Base-by-base conservation (phyloP, 2,113 vertebrate genomes). In the Baryphthengus martii region DNA sequence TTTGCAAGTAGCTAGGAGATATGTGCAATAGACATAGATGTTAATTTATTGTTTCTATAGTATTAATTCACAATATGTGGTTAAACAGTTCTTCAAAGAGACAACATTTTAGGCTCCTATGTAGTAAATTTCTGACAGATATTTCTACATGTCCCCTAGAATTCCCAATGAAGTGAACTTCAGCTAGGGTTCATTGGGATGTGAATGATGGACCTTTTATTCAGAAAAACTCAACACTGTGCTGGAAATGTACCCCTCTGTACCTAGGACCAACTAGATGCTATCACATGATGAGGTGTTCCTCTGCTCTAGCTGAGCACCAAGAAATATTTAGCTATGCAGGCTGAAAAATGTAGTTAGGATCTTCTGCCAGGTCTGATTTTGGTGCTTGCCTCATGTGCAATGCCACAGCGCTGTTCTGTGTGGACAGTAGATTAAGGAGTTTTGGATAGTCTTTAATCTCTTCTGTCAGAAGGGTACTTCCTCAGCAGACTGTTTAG, bases 371-470 rank as follows among this genome's bases (percentile, higher is more conserved):
- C 86, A 55, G 45, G 4, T 72, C 72, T 71, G 53, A 82, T 63
- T 90, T 78, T 84, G 59, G 7, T 78, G 78, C 59, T 17, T 31
- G 61, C 45, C 55, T 74, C 18, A 0, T 3, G 15, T 26, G 31
- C 3, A 13, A 33, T 83, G 67, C 50, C 37, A 40, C 44, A 37
- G 44, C 3, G 1, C 39, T 87, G 77, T 68, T 90, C 47, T 33
- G 2, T 70, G 29, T 4, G 58, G 93, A 31, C 77, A 94, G 56
- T 18, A 88, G 88, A 92, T 94, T 96, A 96, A 95, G 91, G 90
- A 95, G 23, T 79, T 95, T 94, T 68, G 39, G 52, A 56, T 55
- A 91, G 84, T 55, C 81, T 87, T 87, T 96, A 93, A 95, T 96
- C 83, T 88, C 67, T 73, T 90, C 81, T 95, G 89, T 94, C 97